Evolutionary conservation across 2,113 vertebrate genomes (phyloP).

Genomic region (Cyprinodon tularosa): DNA sequence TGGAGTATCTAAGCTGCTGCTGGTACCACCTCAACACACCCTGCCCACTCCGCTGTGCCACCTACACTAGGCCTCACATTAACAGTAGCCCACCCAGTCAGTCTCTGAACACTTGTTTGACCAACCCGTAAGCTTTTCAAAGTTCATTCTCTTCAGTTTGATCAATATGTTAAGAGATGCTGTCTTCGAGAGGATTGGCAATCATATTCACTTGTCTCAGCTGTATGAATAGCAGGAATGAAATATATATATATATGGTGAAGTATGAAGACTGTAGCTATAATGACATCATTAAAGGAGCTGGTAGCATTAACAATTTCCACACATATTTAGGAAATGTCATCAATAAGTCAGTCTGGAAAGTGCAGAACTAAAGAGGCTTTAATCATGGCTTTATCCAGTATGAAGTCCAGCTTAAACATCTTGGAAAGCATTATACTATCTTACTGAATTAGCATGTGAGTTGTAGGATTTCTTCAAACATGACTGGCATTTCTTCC

Average conservation of each 20-base stretch:
- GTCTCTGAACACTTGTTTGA: slow-evolving; percentile 16
- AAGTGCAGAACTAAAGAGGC: slow-evolving; percentile 45
- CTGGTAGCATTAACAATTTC: slow-evolving; percentile 47
- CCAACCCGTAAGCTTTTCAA: background rate
- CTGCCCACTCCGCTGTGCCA: slow-evolving; percentile 41
- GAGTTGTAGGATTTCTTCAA: slow-evolving; percentile 27
- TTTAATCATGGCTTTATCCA: slow-evolving; percentile 50
- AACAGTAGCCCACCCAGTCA: slow-evolving; percentile 22
- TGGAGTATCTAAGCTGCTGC: slow-evolving; percentile 44
- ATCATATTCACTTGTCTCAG: slow-evolving; percentile 43
- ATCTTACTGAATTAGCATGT: slow-evolving; percentile 35
- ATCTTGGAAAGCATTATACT: slow-evolving; percentile 27
- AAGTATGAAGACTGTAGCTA: slow-evolving; percentile 26
- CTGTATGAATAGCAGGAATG: slow-evolving; percentile 50
- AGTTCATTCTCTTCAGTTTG: background rate
- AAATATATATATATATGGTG: slow-evolving; percentile 44
- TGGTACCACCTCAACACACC: slow-evolving; percentile 54
- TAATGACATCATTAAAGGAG: slow-evolving; percentile 51
- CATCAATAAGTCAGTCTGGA: slow-evolving; percentile 62
- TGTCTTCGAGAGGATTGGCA: slow-evolving; percentile 31
- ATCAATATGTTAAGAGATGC: slow-evolving; percentile 28
- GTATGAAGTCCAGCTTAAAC: slow-evolving; percentile 17
- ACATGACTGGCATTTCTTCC: slow-evolving; percentile 26
- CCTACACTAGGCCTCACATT: slow-evolving; percentile 35
- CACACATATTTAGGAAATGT: slow-evolving; percentile 46